These are phyloP conservation scores for Dendronephthya gigantea DNA, from an alignment of 64 coral and sea anemone genomes.

Conservation along the genomic window DNA sequence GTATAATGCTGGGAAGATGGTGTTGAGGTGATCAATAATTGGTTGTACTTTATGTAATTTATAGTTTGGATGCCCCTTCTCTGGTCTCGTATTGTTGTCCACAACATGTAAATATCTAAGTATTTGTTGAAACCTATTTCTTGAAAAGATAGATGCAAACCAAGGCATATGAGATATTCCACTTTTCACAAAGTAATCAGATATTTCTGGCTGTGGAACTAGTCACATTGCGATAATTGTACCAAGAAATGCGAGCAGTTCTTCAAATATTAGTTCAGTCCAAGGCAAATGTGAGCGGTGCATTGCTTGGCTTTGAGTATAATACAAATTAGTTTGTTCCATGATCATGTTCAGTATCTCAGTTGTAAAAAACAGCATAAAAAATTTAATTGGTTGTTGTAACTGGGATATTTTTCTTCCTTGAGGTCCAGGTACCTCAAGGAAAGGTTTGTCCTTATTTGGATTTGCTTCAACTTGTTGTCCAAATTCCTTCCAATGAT, in stretches of 20 bases:
- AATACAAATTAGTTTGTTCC: not conserved
- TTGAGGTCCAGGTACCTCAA: not conserved
- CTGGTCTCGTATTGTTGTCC: not conserved
- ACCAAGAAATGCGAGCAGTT: not conserved
- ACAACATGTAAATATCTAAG: not conserved
- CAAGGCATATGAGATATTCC: not conserved
- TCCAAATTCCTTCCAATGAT: too few relatives aligned
- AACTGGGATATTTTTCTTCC: too few relatives aligned
- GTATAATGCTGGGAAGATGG: not conserved
- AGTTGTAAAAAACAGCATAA: not conserved
- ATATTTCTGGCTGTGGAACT: not conserved
- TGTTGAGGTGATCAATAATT: not conserved
- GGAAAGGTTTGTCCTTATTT: not conserved
- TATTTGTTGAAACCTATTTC: not conserved
- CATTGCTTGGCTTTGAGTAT: not conserved
- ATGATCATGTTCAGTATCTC: not conserved
- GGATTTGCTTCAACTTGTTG: too few relatives aligned
- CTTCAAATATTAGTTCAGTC: not conserved
- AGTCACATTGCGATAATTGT: not conserved
- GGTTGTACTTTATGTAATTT: not conserved
- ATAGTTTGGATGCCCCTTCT: not conserved
- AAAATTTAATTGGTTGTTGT: not conserved
- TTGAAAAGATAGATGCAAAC: constrained; percentile 13
- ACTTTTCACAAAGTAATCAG: not conserved
- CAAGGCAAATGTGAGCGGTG: not conserved